Base-by-base conservation (phyloP, 2,888 invertebrate species). In the Tenodera sinensis region DNA sequence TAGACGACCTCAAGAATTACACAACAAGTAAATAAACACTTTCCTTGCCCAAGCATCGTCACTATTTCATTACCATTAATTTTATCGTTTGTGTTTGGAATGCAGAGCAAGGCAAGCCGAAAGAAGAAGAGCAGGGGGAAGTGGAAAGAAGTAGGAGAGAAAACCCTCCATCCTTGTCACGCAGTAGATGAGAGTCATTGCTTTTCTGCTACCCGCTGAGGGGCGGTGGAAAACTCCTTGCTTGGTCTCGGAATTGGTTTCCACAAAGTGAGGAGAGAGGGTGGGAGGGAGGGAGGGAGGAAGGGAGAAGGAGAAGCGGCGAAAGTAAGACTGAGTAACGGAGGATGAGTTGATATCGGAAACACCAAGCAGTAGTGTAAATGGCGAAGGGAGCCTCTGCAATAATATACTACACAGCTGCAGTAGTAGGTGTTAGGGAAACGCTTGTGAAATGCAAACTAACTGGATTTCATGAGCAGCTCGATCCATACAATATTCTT, bases 211-310 rank as follows among this genome's bases (percentile, higher is more conserved):
- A 71, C 54, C 54, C 54, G 54, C 54, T 71, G 20, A 20, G 54
- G 54, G 54, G 54, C 54, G 54, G 54, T 15, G 54, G 54, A 25
- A 71, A 28, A 47, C 42, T 28, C n/a, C 15, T 47, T 27, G 27
- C 81, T 87, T 81, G 30, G 34, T 34, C 87, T 30, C 83, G 83
- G 87, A 87, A 87, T 87, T 87, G 87, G 87, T 87, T 87, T 87
- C 87, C 27, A 34, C 87, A 42, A 83, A 87, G 87, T 28, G 47
- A 85, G n/a, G n/a, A n/a, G n/a, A n/a, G n/a, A n/a, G n/a, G n/a
- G n/a, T n/a, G n/a, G n/a, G n/a, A n/a, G n/a, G n/a, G n/a, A n/a
- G 85, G 47, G 85, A 47, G n/a, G n/a, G n/a, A 30, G 27, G 14
- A n/a, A 30, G 9, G 14, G 28, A 30, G 28, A 71, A 71, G 54